Conservation (phyloP, 2,797 vertebrate species). For the Malacoctenus gilli region DNA sequence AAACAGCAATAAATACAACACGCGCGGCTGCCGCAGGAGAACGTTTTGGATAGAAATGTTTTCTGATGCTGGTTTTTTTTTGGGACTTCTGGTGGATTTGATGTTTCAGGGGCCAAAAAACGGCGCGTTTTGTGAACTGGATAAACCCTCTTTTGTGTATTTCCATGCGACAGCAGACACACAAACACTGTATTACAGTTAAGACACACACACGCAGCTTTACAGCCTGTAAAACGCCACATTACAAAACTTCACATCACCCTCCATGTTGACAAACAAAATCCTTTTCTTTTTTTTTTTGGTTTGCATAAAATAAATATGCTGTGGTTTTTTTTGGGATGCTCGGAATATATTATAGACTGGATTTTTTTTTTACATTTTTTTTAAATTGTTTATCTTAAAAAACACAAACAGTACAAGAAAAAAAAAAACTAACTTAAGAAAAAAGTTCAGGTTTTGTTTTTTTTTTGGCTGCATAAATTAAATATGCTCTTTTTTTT, state of each 20-base stretch:
- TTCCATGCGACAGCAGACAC: constrained; percentile 67
- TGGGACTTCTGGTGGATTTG: neutral
- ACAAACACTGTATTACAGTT: constrained; percentile 81
- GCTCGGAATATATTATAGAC: constrained; percentile 76
- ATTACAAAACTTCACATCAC: constrained; percentile 72
- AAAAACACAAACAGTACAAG: constrained; percentile 71
- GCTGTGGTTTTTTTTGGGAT: constrained; percentile 81
- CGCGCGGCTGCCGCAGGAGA: constrained; percentile 64
- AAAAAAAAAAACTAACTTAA: constrained; percentile 50
- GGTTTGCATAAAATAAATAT: constrained; percentile 82
- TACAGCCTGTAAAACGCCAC: constrained; percentile 49
- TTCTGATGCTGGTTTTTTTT: no score
- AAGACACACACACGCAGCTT: constrained; percentile 67
- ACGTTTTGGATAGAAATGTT: constrained; percentile 8
- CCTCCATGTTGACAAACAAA: constrained; percentile 54
- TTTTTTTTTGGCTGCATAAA: constrained; percentile 76
- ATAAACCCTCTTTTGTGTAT: neutral
- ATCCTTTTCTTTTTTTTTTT: constrained; percentile 59
- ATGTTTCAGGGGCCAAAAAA: neutral
- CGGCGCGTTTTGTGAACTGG: neutral
- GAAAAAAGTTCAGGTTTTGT: constrained; percentile 50
- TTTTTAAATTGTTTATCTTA: constrained; percentile 61
- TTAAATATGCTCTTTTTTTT: constrained; percentile 79
- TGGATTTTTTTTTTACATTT: constrained; percentile 64
- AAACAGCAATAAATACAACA: constrained; percentile 79